Evolutionary conservation across 2,888 invertebrate species (phyloP), one percentile per base, ranked within the genome.

Genomic region (Noctua comes): DNA sequence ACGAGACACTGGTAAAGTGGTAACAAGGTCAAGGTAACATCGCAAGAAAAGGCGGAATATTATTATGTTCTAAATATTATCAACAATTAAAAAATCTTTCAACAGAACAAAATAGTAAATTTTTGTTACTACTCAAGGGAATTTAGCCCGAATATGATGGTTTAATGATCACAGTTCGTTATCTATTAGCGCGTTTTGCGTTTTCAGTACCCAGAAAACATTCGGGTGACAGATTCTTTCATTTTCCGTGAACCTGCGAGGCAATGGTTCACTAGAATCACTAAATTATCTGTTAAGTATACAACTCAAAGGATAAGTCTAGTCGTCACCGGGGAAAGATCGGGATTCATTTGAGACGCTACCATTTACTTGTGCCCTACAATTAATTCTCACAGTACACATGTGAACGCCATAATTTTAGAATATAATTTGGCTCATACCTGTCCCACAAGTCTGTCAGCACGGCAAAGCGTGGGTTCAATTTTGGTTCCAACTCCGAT

Each of bases 401-500:
- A 21, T 1, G n/a, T n/a, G 18, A 24, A 24, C n/a, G 6, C 1
- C 6, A n/a, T 77, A 24, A 27, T 27, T 57, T 40, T 27, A 27
- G 36, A 5, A 65, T 77, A 21, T n/a, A 7, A 11, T 77, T 65
- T 36, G n/a, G 24, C 43, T 51, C 78, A 11, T 51, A 97, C 98
- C 97, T 99, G 99, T 73, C 99, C 99, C 5, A 99, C 99, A 93
- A 99, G 97, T 92, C 99, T 98, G 97, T 99, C 99, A 82, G 99
- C 99, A 92, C 99, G 98, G 94, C 99, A 99, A 71, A 99, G 97
- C 1, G 99, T 99, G 3, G 99, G 99, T 94, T 99, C 99, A 91
- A 99, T 99, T 97, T 99, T 99, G 8, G 99, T 99, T 87, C 99
- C 99, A 43, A 99, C 99, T 93, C 99, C 99, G 92, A 99, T 99